Percentiles rank a stretch among this genome's conserved stretches.
Conservation (phyloP, 2,113 vertebrate species). For the Mohoua ochrocephala region DNA sequence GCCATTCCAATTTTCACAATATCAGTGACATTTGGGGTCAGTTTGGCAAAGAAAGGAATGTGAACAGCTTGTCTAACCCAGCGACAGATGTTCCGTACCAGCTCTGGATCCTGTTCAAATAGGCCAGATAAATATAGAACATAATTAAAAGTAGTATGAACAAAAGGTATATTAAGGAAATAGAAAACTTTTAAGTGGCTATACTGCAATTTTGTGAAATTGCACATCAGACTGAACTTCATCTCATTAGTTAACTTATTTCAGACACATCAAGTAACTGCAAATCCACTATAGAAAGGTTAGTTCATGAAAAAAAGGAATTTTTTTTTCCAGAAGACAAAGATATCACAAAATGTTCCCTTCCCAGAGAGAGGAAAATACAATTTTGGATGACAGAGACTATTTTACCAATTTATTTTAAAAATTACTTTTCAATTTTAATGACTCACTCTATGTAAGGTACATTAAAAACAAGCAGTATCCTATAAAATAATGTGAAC, state of each 20-base stretch:
- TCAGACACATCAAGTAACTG: not conserved
- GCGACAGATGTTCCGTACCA: slow-evolving; percentile 91
- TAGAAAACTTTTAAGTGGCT: slow-evolving; percentile 54
- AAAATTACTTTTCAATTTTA: not conserved
- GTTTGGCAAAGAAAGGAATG: slow-evolving; percentile 95
- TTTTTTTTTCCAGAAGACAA: not conserved
- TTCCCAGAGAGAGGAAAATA: not conserved
- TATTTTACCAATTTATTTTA: not conserved
- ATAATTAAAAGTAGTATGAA: slow-evolving; percentile 73
- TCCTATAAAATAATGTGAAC: not conserved
- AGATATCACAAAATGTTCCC: not conserved
- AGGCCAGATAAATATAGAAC: slow-evolving; percentile 74
- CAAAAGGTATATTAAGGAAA: slow-evolving; percentile 57
- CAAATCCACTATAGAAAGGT: slow-evolving; percentile 30
- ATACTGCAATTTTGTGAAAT: slow-evolving; percentile 24
- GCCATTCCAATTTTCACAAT: slow-evolving; percentile 88
- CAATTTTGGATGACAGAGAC: not conserved
- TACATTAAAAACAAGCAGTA: not conserved
- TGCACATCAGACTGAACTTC: not conserved
- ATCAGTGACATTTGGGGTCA: slow-evolving; percentile 94
- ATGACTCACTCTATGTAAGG: not conserved
- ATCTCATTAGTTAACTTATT: slow-evolving; percentile 42
- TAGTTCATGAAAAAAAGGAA: not conserved
- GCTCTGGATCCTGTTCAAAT: slow-evolving; percentile 86
- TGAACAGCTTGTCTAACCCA: slow-evolving; percentile 89